Base-by-base conservation (phyloP, 2,888 invertebrate species). In the Plusia festucae region DNA sequence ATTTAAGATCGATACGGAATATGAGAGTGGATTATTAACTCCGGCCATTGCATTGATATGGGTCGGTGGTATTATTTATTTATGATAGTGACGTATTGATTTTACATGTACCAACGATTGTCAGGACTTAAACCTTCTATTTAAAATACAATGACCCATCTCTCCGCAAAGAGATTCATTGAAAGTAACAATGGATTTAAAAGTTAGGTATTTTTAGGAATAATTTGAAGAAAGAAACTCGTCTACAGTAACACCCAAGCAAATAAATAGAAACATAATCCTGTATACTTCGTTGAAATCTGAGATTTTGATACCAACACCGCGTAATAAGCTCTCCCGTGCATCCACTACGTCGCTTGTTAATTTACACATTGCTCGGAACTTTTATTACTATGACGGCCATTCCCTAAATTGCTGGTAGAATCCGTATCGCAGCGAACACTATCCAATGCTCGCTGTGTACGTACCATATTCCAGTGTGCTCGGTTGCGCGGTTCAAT, bases 311-410 rank as follows among this genome's bases (percentile, higher is more conserved):
- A 65, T 72, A 56, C n/a, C n/a, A n/a, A n/a, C 53, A 65, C 57
- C 44, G 53, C 20, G 13, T 54, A 79, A 70, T 68, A 63, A 62
- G 30, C 54, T 54, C 40, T 34, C 24, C 24, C 58, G 51, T 74
- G 61, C 69, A 66, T 65, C n/a, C n/a, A 73, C 60, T 63, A 60
- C 66, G 22, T 68, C 74, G 77, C 79, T 82, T 72, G 66, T 77
- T 79, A 82, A 80, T 84, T 82, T 70, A 75, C 73, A 81, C 67
- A 82, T 84, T 82, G 74, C 62, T 73, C 49, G 60, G 30, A 60
- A 65, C 71, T 77, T 78, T 79, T 76, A 83, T 81, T 81, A 79
- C 53, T 32, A 55, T 73, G 66, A 80, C 75, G 67, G 53, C n/a
- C 27, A 52, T 61, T 65, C 15, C 18, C 18, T 16, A 60, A 64